phyloP scores from a whole-genome alignment of 2,113 vertebrate genomes.

The Neopipo cinnamomea region DNA sequence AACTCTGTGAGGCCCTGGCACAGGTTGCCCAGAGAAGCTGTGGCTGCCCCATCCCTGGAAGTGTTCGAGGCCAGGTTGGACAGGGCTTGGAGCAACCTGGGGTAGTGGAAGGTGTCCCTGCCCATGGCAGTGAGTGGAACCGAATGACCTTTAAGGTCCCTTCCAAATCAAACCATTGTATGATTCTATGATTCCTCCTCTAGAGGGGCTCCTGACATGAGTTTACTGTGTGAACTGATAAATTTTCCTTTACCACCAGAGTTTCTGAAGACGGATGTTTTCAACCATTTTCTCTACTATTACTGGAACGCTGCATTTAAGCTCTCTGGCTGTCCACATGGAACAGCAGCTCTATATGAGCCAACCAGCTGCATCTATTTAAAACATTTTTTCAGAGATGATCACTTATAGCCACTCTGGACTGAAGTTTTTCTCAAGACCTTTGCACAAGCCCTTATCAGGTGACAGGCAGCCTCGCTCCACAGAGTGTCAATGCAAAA shows the following conservation, averaged over 20 bases:
- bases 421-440: slow-evolving; percentile 12
- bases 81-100: neutral
- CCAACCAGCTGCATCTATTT: slow-evolving; percentile 18
- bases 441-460: slow-evolving; percentile 27
- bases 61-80: neutral
- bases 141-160: neutral
- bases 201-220: neutral
- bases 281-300: neutral
- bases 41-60: neutral
- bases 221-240: neutral
- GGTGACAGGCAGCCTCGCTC: neutral
- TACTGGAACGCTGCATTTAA: neutral
- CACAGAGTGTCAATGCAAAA: neutral
- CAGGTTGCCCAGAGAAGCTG: neutral
- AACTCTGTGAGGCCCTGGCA: neutral
- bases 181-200: neutral
- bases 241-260: neutral
- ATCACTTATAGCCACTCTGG: neutral
- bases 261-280: neutral
- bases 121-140: neutral
- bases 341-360: neutral
- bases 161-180: neutral
- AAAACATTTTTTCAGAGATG: neutral
- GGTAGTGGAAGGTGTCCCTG: neutral
- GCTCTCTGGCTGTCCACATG: neutral